Conservation (phyloP, 2,797 vertebrate species). For the Coregonus sp. region DNA sequence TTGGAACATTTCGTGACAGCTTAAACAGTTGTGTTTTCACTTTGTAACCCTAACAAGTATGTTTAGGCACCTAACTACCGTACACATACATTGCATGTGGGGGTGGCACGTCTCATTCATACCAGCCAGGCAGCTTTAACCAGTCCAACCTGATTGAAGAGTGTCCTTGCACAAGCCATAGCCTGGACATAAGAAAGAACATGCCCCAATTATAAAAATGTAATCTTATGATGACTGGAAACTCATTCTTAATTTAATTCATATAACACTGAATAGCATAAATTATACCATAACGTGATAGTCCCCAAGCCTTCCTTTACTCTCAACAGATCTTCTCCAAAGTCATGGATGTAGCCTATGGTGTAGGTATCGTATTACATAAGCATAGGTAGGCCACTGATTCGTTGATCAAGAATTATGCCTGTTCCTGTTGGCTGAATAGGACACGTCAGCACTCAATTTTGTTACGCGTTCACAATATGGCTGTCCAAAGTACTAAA, state of each 20-base stretch:
- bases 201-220: no score
- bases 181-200: not conserved
- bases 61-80: not conserved
- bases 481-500: slow-evolving; percentile 32
- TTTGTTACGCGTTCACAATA: slow-evolving; percentile 32
- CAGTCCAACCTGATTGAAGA: slow-evolving; percentile 9
- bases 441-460: slow-evolving; percentile 76
- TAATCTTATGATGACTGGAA: not conserved
- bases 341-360: not conserved
- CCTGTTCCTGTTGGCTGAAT: slow-evolving; percentile 59
- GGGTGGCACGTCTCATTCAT: not conserved
- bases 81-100: not conserved
- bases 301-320: not conserved
- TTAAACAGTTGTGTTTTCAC: no score
- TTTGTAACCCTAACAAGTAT: not conserved
- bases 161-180: not conserved
- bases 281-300: not conserved
- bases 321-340: not conserved
- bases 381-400: slow-evolving; percentile 31
- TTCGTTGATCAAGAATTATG: slow-evolving; percentile 47
- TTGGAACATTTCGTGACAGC: no score
- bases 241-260: not conserved
- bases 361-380: slow-evolving; percentile 35
- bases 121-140: not conserved
- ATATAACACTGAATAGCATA: not conserved